phyloP scores from a whole-genome alignment of 2,888 invertebrate species.

The Congeria kusceri region DNA sequence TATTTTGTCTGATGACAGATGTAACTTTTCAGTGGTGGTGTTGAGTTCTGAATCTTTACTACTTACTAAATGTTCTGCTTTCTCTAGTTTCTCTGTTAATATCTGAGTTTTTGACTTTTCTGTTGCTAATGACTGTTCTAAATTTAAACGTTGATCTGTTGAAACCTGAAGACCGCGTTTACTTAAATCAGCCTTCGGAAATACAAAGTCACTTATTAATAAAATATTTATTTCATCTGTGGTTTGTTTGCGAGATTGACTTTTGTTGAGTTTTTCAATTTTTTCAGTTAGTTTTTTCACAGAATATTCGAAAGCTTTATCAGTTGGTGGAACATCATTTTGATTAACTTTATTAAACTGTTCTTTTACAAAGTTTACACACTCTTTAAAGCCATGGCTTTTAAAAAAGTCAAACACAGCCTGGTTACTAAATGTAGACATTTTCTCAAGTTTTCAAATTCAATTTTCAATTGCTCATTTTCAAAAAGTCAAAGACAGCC shows the following conservation, averaged over 20 bases:
- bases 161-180: slow-evolving; percentile 23
- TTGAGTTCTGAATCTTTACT: slow-evolving; percentile 18
- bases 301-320: too few species aligned
- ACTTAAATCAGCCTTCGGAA: slow-evolving; percentile 20
- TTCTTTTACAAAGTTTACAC: too few species aligned
- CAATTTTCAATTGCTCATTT: too few species aligned
- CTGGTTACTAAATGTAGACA: too few species aligned
- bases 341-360: too few species aligned
- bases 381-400: too few species aligned
- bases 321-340: too few species aligned
- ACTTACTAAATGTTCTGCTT: slow-evolving; percentile 7
- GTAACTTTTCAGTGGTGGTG: background rate
- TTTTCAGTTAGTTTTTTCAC: too few species aligned
- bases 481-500: too few species aligned
- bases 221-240: slow-evolving; percentile 4
- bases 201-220: slow-evolving; percentile 7
- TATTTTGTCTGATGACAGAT: background rate
- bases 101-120: slow-evolving; percentile 15
- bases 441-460: too few species aligned
- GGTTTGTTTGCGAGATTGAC: background rate
- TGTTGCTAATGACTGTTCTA: background rate
- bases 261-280: too few species aligned
- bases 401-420: too few species aligned
- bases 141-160: slow-evolving; percentile 11
- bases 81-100: slow-evolving; percentile 21